Evolutionary conservation across 2,113 vertebrate species (phyloP).

Genomic region (Phasianus colchicus): DNA sequence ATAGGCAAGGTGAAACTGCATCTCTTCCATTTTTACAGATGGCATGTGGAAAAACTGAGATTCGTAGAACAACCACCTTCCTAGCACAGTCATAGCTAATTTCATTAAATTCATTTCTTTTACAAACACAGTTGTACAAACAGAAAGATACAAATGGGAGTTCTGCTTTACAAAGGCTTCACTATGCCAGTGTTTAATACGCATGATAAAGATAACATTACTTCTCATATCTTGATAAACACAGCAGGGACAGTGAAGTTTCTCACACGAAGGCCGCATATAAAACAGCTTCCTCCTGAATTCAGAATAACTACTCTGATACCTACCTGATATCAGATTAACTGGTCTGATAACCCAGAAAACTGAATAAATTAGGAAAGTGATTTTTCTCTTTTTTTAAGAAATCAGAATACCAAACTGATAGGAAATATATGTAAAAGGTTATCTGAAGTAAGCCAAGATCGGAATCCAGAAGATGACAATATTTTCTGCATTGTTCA

Average conservation of each 20-base stretch:
- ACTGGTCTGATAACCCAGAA: not conserved
- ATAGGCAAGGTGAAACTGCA: not conserved
- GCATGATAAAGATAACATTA: not conserved
- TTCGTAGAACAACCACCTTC: not conserved
- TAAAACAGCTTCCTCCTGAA: not conserved
- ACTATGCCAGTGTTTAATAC: not conserved
- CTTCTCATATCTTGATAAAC: not conserved
- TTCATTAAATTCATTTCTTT: not conserved
- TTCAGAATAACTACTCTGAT: not conserved
- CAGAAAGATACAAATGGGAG: not conserved
- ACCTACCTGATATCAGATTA: too few species aligned
- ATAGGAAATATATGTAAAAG: not conserved
- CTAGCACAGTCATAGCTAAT: not conserved
- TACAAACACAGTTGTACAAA: not conserved
- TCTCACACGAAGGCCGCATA: not conserved
- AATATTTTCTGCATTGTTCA: not conserved
- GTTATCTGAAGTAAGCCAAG: not conserved
- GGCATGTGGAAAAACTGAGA: accelerated
- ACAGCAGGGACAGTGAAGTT: not conserved
- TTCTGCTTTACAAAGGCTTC: not conserved
- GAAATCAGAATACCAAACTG: not conserved
- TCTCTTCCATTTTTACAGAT: not conserved
- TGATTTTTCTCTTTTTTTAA: not conserved
- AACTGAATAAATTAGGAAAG: not conserved
- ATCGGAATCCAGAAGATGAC: not conserved